Percentiles rank a stretch among this genome's conserved stretches.
phyloP scores from a whole-genome alignment of 2,888 invertebrate species.

The Conus canariensis region DNA sequence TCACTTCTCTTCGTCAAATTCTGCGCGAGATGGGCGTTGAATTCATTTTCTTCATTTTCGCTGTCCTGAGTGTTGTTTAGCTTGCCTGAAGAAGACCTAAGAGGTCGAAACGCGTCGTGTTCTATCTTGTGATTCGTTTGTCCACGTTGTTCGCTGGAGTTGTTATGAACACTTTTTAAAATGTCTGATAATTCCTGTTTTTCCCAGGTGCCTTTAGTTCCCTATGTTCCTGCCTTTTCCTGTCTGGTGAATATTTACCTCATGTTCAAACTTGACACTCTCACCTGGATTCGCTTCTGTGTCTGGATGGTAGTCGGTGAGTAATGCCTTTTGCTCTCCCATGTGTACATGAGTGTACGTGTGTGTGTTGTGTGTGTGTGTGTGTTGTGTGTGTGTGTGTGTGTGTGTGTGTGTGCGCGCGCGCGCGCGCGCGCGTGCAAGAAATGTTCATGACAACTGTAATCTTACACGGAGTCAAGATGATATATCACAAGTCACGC shows the following conservation, averaged over 20 bases:
- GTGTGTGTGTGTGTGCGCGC: not conserved
- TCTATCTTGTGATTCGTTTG: not conserved
- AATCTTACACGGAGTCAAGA: too few relatives aligned
- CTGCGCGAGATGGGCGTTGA: too few relatives aligned
- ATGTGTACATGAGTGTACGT: not conserved
- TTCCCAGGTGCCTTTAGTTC: constrained; percentile 90
- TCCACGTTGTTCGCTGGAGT: too few relatives aligned
- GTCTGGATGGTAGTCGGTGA: constrained; percentile 89
- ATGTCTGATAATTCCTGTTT: not conserved
- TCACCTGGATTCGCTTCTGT: constrained; percentile 91
- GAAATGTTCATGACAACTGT: too few relatives aligned
- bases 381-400: constrained; percentile 12
- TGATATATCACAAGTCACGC: too few relatives aligned
- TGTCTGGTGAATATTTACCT: constrained; percentile 91
- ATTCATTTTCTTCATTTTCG: too few relatives aligned
- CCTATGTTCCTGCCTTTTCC: constrained; percentile 89
- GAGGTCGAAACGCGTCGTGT: not conserved
- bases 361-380: constrained; percentile 6
- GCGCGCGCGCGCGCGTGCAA: not conserved
- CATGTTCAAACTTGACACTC: constrained; percentile 88
- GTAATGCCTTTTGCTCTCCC: constrained; percentile 14
- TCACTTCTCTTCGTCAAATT: too few relatives aligned
- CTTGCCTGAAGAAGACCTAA: not conserved
- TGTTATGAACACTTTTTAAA: too few relatives aligned
- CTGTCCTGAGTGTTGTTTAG: too few relatives aligned